Conservation (phyloP, 2,113 vertebrate genomes). For the Oncorhynchus clarkii region DNA sequence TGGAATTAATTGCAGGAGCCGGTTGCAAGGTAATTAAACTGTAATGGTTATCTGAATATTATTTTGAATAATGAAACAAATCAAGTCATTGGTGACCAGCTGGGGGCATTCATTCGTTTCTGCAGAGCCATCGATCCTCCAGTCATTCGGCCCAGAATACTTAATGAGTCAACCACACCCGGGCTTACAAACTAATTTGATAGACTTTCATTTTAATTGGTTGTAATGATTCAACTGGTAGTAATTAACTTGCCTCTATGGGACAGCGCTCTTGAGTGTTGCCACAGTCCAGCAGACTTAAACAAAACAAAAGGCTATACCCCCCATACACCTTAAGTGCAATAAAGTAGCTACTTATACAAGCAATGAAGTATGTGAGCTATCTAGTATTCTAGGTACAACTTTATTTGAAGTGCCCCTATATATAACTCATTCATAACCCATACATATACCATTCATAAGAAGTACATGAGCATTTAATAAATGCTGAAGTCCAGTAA, state of each 20-base stretch:
- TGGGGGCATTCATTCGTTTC: conserved; percentile 19
- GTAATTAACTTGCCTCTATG: background rate
- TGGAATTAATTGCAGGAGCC: conserved; percentile 1
- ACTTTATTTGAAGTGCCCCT: background rate
- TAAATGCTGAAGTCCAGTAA: background rate
- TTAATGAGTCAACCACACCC: conserved; percentile 17
- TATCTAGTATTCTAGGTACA: too few relatives aligned
- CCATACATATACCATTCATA: conserved; percentile 15
- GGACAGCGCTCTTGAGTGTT: background rate
- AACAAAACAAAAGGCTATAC: too few relatives aligned
- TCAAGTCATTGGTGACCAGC: conserved; percentile 38
- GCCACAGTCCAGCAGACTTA: too few relatives aligned
- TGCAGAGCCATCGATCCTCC: conserved; percentile 48
- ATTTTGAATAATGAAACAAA: conserved; percentile 45
- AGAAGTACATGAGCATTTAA: too few relatives aligned
- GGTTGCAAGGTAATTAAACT: conserved; percentile 22
- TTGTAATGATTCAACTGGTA: background rate
- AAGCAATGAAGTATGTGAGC: too few relatives aligned
- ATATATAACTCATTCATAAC: conserved; percentile 45
- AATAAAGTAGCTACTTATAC: too few relatives aligned
- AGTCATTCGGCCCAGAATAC: conserved; percentile 46
- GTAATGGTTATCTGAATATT: conserved; percentile 40
- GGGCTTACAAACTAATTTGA: conserved; percentile 2
- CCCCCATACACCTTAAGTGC: too few relatives aligned
- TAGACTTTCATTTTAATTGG: conserved; percentile 10